Evolutionary conservation across 2,113 vertebrate genomes (phyloP), one percentile per base, ranked within the genome.

Genomic region (Spea bombifrons): DNA sequence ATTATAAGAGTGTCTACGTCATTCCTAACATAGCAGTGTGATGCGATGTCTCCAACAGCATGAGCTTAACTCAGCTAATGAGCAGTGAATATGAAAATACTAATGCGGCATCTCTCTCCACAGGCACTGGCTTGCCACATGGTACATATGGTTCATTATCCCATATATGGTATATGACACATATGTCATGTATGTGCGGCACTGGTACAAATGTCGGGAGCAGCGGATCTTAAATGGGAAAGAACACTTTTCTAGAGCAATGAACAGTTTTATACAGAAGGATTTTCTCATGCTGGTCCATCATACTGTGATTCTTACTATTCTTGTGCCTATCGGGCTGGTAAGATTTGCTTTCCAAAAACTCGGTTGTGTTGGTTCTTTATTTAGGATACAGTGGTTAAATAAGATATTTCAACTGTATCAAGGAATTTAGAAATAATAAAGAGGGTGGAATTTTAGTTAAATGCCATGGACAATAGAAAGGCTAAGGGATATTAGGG

Each of bases 161-260:
- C 95, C 97, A 55, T 99, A 99, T 90, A 99, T 99, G 97, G 88
- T 93, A 7, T 99, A 99, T 0, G 97, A 99, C 88, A 87, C 93
- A 78, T 95, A 93, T 0, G 94, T 94, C 86, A 99, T 99, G 97
- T 99, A 97, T 87, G 91, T 99, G 77, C 97, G 96, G 84, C 94
- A 99, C 83, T 97, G 94, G 93, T 89, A 95, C 88, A 95, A 94
- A 86, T 93, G 91, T 86, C 86, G 57, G 46, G 92, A 94, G 63
- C 91, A 89, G 78, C 90, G 91, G 0, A 85, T 89, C 0, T 70
- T 81, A 46, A 90, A 92, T 83, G 92, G 91, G 82, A 88, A 87
- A 86, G 89, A 86, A 82, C 90, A 96, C 48, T 90, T 92, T 0
- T 86, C 93, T 84, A 84, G 81, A 81, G 93, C 90, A 0, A 65